Conservation (phyloP, 2,888 invertebrate species). For the Mimumesa dahlbomi region DNA sequence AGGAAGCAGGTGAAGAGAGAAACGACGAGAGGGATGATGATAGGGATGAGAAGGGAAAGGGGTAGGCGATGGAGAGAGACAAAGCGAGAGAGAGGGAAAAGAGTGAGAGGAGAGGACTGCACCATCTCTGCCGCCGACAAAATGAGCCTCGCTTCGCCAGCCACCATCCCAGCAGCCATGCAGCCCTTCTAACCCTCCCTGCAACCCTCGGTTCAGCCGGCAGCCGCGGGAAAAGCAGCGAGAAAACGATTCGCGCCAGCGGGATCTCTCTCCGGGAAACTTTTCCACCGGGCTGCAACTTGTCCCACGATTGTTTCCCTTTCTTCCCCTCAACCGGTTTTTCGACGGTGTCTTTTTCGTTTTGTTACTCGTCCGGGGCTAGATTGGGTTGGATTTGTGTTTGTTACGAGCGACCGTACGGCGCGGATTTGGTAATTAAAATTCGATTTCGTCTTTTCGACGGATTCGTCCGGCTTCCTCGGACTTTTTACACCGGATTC, state of each 20-base stretch:
- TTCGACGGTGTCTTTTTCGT: not conserved
- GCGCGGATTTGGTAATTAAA: not conserved
- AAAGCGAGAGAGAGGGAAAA: slow-evolving; percentile 24
- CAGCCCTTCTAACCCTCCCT: slow-evolving; percentile 17
- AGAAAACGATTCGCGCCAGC: slow-evolving; percentile 67
- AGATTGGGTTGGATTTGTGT: not conserved
- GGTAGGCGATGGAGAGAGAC: slow-evolving; percentile 26
- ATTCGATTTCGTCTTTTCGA: not conserved
- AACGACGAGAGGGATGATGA: slow-evolving; percentile 25
- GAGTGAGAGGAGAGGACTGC: slow-evolving; percentile 52
- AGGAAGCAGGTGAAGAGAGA: slow-evolving; percentile 24
- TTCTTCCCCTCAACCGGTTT: not conserved
- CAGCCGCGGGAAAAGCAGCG: slow-evolving; percentile 63
- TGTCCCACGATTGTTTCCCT: slow-evolving; percentile 52
- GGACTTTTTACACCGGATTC: too few species aligned
- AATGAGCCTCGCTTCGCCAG: slow-evolving; percentile 78
- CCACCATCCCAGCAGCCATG: slow-evolving; percentile 49
- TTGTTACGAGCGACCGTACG: not conserved
- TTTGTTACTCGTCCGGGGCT: not conserved
- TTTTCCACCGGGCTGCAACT: slow-evolving; percentile 51
- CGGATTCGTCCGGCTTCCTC: not conserved
- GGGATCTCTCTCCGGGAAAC: slow-evolving; percentile 32
- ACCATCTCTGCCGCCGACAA: slow-evolving; percentile 76
- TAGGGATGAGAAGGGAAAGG: slow-evolving; percentile 22
- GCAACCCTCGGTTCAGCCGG: slow-evolving; percentile 9